These are phyloP conservation scores for Drosophila nannoptera DNA, from an alignment of 1,140 invertebrate genomes.

Conservation along the genomic window DNA sequence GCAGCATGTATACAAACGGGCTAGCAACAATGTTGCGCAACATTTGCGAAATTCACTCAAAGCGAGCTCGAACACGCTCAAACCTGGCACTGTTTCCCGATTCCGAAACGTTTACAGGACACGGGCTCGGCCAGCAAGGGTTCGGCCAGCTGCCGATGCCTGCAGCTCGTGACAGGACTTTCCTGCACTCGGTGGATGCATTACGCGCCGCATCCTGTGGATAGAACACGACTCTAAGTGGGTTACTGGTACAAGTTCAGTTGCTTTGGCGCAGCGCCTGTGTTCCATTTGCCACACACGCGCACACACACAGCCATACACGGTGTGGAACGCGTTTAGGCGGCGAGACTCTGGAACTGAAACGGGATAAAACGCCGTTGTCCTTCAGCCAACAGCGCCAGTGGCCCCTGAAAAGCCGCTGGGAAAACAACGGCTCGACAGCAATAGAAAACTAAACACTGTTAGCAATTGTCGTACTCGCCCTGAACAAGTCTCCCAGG, in stretches of 20 bases:
- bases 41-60: constrained; percentile 4
- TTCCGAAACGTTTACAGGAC: constrained; percentile 4
- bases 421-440: constrained; percentile 35
- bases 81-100: constrained; percentile 4
- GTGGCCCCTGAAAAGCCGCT: constrained; percentile 24
- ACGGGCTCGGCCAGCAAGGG: background rate
- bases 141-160: background rate
- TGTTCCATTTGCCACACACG: constrained; percentile 43
- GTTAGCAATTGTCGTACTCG: background rate
- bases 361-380: constrained; percentile 37
- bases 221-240: constrained; percentile 58
- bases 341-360: constrained; percentile 31
- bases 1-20: constrained; percentile 7
- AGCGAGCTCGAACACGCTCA: constrained; percentile 12
- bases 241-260: constrained; percentile 79
- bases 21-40: constrained; percentile 34
- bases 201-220: constrained; percentile 33
- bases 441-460: constrained; percentile 15
- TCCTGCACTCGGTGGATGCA: constrained; percentile 31
- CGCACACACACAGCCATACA: background rate
- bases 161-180: constrained; percentile 4
- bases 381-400: constrained; percentile 15
- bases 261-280: constrained; percentile 45
- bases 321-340: too few relatives aligned
- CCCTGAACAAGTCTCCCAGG: background rate